These are phyloP conservation scores for Sphyrna mokarran DNA, from an alignment of 2,113 vertebrate species.

Conservation along the genomic window DNA sequence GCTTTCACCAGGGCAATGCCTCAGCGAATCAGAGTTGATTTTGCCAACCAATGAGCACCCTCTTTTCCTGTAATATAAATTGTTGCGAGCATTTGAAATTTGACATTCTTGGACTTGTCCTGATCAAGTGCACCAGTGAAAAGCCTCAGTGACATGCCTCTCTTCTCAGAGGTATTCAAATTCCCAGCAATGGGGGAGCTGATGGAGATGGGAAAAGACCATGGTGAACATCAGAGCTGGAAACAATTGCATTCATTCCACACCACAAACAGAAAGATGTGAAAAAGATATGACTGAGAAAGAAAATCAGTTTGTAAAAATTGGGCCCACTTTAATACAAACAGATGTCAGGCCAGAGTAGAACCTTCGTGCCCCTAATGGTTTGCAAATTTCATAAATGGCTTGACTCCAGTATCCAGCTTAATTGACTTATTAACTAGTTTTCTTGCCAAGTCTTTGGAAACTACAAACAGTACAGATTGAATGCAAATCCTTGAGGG, in stretches of 20 bases:
- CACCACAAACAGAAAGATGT: background rate
- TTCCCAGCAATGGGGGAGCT: background rate
- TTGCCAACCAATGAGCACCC: no score
- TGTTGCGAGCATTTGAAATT: no score
- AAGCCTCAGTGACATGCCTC: no score
- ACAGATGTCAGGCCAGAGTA: background rate
- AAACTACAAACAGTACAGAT: background rate
- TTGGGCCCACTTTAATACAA: slow-evolving; percentile 19
- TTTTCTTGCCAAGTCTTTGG: background rate
- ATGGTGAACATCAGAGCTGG: background rate
- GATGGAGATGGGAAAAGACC: background rate
- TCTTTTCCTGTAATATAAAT: no score
- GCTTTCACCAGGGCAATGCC: no score
- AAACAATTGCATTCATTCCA: background rate
- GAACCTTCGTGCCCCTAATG: background rate
- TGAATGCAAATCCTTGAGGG: background rate
- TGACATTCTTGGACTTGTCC: no score
- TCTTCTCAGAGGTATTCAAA: no score
- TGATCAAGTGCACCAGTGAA: no score
- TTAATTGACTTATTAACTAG: slow-evolving; percentile 5
- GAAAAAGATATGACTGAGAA: background rate
- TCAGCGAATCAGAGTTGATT: no score
- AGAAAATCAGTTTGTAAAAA: background rate
- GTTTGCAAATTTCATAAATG: slow-evolving; percentile 27
- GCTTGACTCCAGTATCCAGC: background rate